Conservation (phyloP, 2,797 vertebrate species). For the Poecilia velifera region DNA sequence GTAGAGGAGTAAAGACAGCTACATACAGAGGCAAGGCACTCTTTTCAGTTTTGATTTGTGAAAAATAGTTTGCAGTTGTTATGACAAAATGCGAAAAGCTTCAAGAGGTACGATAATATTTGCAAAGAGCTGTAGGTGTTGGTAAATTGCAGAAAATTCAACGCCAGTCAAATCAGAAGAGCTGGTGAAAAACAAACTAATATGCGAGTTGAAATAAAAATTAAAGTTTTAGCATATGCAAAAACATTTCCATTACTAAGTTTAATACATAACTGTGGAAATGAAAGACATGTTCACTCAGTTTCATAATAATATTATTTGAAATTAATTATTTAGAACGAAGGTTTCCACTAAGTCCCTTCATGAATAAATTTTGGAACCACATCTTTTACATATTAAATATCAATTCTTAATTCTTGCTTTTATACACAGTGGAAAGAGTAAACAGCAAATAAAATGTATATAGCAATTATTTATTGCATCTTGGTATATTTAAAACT, state of each 20-base stretch:
- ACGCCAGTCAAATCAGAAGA: background rate
- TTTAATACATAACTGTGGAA: background rate
- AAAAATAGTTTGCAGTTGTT: background rate
- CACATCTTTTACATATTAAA: background rate
- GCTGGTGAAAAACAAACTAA: background rate
- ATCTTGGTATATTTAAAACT: slow-evolving; percentile 36
- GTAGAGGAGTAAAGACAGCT: background rate
- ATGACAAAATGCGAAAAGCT: background rate
- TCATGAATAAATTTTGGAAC: background rate
- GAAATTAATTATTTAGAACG: background rate
- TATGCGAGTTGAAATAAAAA: background rate
- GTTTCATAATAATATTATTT: background rate
- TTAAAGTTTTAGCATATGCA: background rate
- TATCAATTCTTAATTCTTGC: background rate
- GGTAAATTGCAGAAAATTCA: background rate
- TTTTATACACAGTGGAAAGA: background rate
- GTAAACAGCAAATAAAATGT: slow-evolving; percentile 2
- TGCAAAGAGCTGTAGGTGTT: background rate
- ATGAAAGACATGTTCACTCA: slow-evolving; percentile 1
- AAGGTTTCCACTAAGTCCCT: background rate
- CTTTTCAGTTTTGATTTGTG: background rate
- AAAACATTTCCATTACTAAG: background rate
- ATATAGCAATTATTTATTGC: background rate
- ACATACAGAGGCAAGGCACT: background rate
- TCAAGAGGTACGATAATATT: background rate